Percentiles rank a stretch among this genome's conserved stretches.
These are phyloP conservation scores for Caranx ignobilis DNA, from an alignment of 2,113 vertebrate species.

Conservation along the genomic window DNA sequence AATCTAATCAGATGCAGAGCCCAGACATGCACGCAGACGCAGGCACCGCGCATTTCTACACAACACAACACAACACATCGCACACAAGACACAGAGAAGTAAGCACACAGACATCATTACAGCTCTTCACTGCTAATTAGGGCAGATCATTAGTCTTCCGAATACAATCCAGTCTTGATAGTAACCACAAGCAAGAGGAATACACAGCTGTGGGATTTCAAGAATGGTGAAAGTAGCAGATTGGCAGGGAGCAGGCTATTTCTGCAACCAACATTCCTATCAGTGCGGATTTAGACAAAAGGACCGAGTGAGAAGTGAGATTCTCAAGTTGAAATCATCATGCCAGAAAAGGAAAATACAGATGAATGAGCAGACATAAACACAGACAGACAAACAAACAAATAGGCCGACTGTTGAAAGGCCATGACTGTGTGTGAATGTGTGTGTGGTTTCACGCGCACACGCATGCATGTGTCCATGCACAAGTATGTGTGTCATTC, in stretches of 20 bases:
- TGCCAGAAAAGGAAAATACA: slow-evolving; percentile 72
- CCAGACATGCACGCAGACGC: slow-evolving; percentile 12
- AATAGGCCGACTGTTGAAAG: slow-evolving; percentile 72
- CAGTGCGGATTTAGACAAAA: slow-evolving; percentile 59
- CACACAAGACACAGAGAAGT: slow-evolving; percentile 9
- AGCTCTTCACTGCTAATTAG: slow-evolving; percentile 60
- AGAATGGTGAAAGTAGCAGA: slow-evolving; percentile 41
- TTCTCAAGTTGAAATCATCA: slow-evolving; percentile 69
- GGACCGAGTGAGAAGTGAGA: slow-evolving; percentile 58
- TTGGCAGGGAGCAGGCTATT: slow-evolving; percentile 45
- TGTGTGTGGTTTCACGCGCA: slow-evolving; percentile 35
- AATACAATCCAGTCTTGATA: slow-evolving; percentile 41
- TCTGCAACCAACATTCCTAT: slow-evolving; percentile 49
- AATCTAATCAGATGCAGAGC: slow-evolving; percentile 52
- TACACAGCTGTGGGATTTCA: slow-evolving; percentile 47
- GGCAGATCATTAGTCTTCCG: slow-evolving; percentile 50
- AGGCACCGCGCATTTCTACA: slow-evolving; percentile 2
- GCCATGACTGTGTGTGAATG: slow-evolving; percentile 39
- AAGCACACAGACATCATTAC: slow-evolving; percentile 34
- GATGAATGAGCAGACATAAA: slow-evolving; percentile 74
- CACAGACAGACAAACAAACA: slow-evolving; percentile 81
- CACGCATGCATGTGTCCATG: slow-evolving; percentile 5
- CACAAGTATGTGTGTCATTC: slow-evolving; percentile 75
- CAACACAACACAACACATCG: slow-evolving; percentile 8
- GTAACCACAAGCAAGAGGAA: slow-evolving; percentile 38